Evolutionary conservation across 2,888 invertebrate genomes (phyloP).

Genomic region (Cephus sareptanus): DNA sequence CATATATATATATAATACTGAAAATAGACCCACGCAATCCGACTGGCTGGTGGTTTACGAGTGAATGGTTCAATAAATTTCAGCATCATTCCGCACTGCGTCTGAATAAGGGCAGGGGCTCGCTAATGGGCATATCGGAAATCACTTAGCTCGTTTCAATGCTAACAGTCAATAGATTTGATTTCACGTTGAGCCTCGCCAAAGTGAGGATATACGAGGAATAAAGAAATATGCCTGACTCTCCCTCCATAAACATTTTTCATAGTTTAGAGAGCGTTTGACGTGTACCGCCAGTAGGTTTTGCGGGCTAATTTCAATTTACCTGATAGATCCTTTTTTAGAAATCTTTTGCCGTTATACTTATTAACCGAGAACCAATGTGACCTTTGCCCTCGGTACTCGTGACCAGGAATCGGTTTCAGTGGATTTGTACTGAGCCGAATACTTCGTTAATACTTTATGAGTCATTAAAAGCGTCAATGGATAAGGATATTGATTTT

Average conservation of each 20-base stretch:
- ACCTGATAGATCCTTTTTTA: not conserved
- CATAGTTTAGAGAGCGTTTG: not conserved
- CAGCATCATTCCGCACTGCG: slow-evolving; percentile 1
- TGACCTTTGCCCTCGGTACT: not conserved
- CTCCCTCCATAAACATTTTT: not conserved
- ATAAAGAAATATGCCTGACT: not conserved
- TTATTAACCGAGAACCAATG: not conserved
- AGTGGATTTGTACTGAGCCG: not conserved
- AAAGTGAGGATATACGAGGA: not conserved
- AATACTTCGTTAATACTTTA: not conserved
- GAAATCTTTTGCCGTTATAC: not conserved
- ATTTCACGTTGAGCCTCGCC: not conserved
- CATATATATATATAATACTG: not conserved
- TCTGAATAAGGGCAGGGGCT: slow-evolving; percentile 25
- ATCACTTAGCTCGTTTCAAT: slow-evolving; percentile 26
- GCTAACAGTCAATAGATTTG: slow-evolving; percentile 12
- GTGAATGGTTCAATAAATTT: slow-evolving; percentile 33
- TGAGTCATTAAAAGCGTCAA: not conserved
- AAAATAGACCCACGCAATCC: not conserved
- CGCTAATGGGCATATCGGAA: slow-evolving; percentile 34
- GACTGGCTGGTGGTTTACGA: slow-evolving; percentile 8
- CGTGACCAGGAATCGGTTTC: not conserved
- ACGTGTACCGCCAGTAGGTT: not conserved
- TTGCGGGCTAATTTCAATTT: not conserved
- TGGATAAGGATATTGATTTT: not conserved